Conservation (phyloP, 2,797 vertebrate species). For the Morus bassanus region DNA sequence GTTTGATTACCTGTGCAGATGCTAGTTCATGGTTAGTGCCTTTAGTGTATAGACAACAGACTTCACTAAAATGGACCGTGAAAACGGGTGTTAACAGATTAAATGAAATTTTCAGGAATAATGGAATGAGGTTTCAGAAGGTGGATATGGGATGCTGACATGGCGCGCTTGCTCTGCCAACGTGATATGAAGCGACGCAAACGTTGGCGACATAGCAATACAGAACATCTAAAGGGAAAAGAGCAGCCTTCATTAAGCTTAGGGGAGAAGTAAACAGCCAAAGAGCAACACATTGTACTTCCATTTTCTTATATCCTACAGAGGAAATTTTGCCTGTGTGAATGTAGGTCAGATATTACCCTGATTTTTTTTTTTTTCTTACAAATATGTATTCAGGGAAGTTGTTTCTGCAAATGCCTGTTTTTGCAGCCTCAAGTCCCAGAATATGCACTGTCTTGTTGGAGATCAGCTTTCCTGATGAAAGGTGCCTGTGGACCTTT, state of each 20-base stretch:
- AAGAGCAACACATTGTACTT: background rate
- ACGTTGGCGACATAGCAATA: rapidly evolving
- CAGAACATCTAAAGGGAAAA: background rate
- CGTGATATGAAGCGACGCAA: background rate
- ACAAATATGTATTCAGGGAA: background rate
- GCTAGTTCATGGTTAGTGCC: background rate
- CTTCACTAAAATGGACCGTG: background rate
- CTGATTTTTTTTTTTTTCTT: background rate
- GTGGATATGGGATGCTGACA: background rate
- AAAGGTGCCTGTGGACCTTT: background rate
- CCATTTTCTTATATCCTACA: background rate
- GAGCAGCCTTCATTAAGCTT: background rate
- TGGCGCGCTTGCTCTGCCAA: background rate
- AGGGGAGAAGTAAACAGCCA: background rate
- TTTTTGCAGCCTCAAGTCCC: background rate
- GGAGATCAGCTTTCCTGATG: background rate
- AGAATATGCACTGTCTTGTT: rapidly evolving
- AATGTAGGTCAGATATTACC: background rate
- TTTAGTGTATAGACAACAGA: background rate
- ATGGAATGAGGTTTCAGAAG: background rate
- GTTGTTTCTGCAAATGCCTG: background rate
- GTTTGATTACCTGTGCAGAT: background rate
- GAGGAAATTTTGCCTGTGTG: background rate
- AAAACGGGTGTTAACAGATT: background rate
- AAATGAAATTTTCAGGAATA: background rate